A percentile compares a stretch with the other conserved stretches of the same genome.
Conservation (phyloP, 2,113 vertebrate species). For the Ptilorrhoa leucosticta region DNA sequence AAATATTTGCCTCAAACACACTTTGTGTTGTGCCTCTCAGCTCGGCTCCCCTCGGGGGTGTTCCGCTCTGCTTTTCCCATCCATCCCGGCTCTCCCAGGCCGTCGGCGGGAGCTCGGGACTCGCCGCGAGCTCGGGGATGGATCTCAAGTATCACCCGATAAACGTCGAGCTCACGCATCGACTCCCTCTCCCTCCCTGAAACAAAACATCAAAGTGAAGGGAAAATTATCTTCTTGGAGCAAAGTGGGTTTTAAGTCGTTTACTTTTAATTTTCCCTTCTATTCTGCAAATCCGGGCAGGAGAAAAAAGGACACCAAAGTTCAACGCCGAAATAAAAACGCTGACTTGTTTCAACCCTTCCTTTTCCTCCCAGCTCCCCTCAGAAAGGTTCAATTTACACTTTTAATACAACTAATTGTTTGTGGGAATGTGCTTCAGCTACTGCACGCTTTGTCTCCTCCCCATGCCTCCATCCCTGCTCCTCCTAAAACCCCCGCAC, state of each 20-base stretch:
- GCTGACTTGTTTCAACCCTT: background rate
- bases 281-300: background rate
- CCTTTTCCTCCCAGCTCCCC: background rate
- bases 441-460: rapidly evolving
- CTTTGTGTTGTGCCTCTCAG: background rate
- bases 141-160: background rate
- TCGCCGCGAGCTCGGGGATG: background rate
- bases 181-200: background rate
- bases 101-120: background rate
- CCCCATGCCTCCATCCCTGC: background rate
- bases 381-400: background rate
- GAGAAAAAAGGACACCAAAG: rapidly evolving
- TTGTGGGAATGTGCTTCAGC: background rate
- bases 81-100: background rate
- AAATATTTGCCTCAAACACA: conserved; percentile 61
- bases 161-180: background rate
- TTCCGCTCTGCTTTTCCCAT: background rate
- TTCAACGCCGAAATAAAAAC: background rate
- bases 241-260: background rate
- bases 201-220: background rate
- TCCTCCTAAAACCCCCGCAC: background rate
- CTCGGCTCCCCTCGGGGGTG: background rate
- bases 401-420: background rate
- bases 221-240: background rate
- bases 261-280: background rate